Percentiles rank a stretch among this genome's conserved stretches.
phyloP scores from a whole-genome alignment of 2,888 invertebrate species.

The Drosophila villosipedis region DNA sequence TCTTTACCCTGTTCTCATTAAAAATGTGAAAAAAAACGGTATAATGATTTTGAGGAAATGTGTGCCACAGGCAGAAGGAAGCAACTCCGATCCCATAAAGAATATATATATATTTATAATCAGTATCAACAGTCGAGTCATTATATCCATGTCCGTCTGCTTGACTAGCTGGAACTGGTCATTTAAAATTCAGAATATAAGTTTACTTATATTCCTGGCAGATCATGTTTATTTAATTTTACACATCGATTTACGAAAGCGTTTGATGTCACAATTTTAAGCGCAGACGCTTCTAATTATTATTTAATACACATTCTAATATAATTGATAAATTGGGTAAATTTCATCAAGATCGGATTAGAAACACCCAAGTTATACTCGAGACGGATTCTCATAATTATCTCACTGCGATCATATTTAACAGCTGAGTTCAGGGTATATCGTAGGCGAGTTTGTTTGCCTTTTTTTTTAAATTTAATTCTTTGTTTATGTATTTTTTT shows the following conservation, averaged over 20 bases:
- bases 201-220: not conserved
- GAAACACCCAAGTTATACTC: not conserved
- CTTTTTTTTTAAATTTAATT: not conserved
- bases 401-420: not conserved
- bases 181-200: not conserved
- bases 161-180: too few species aligned
- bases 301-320: not conserved
- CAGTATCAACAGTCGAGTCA: not conserved
- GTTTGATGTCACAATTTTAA: not conserved
- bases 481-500: slow-evolving; percentile 13
- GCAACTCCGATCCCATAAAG: not conserved
- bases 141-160: too few species aligned
- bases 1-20: not conserved
- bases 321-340: not conserved
- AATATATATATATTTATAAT: not conserved
- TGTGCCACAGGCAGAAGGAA: not conserved
- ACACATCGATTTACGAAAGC: not conserved
- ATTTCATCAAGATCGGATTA: not conserved
- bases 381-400: not conserved
- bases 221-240: too few species aligned
- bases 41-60: not conserved
- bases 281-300: too few species aligned
- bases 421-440: not conserved
- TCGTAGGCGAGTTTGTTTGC: not conserved
- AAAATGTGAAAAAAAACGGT: not conserved